Conservation (phyloP, 1,140 invertebrate genomes). For the Antheraea mylitta region DNA sequence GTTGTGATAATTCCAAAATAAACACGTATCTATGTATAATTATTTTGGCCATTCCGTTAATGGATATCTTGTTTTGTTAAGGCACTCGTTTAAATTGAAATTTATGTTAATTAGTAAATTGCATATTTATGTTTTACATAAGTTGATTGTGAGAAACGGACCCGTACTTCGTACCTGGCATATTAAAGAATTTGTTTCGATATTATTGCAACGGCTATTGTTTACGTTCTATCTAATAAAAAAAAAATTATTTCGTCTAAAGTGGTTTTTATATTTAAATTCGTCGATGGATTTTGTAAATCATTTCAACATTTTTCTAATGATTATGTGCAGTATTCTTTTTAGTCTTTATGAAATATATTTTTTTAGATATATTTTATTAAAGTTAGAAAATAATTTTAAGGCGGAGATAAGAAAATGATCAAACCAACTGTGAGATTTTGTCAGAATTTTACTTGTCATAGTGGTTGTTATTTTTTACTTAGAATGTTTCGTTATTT, state of each 20-base stretch:
- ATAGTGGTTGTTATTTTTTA: no score
- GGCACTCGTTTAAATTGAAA: conserved; percentile 2
- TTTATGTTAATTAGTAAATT: conserved; percentile 19
- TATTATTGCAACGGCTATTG: not conserved
- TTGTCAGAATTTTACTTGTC: no score
- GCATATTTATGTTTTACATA: conserved; percentile 6
- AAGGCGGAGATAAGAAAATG: no score
- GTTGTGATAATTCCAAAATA: not conserved
- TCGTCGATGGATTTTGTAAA: not conserved
- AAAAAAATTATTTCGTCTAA: not conserved
- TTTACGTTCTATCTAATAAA: not conserved
- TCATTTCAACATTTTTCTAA: not conserved
- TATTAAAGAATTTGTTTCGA: not conserved
- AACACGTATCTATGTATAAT: not conserved
- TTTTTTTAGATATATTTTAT: no score
- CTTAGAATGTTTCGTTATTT: no score
- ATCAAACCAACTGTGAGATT: no score
- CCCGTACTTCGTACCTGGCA: not conserved
- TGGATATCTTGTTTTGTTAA: conserved; percentile 5
- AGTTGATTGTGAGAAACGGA: not conserved
- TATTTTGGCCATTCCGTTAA: conserved; percentile 3
- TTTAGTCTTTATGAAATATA: no score
- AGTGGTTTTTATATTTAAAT: not conserved
- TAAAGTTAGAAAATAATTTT: no score
- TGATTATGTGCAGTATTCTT: no score